Percentiles rank a stretch among this genome's conserved stretches.
These are phyloP conservation scores for Periplaneta americana DNA, from an alignment of 1,140 invertebrate genomes.

Conservation along the genomic window DNA sequence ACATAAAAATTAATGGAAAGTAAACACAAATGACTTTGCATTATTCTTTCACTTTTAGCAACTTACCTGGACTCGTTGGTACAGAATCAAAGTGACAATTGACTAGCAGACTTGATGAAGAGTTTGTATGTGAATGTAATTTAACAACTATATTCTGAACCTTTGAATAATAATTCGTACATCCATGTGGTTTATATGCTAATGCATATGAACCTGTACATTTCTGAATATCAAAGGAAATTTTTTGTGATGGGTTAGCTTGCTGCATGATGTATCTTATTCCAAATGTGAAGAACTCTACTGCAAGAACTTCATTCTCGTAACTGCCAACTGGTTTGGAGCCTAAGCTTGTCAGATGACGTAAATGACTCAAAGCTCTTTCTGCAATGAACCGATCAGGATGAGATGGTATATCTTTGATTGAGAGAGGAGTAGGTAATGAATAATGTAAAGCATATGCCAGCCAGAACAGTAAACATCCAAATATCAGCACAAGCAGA, in stretches of 20 bases:
- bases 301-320: constrained; percentile 53
- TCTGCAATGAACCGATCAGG: constrained; percentile 54
- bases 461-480: neutral
- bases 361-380: constrained; percentile 52
- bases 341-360: constrained; percentile 58
- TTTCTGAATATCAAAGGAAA: constrained; percentile 54
- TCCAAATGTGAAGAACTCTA: constrained; percentile 42
- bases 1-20: too few relatives aligned
- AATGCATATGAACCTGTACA: constrained; percentile 73
- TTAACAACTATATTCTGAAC: constrained; percentile 76
- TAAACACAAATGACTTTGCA: too few relatives aligned
- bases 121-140: constrained; percentile 50
- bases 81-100: constrained; percentile 95
- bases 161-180: constrained; percentile 66
- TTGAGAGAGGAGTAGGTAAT: constrained; percentile 41
- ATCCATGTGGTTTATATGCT: constrained; percentile 46
- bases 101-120: constrained; percentile 67
- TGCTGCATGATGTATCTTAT: constrained; percentile 41
- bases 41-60: too few relatives aligned
- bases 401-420: constrained; percentile 36
- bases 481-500: neutral
- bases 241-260: constrained; percentile 35
- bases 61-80: constrained; percentile 74
- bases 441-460: neutral
- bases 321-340: constrained; percentile 58